Base-by-base conservation (phyloP, 2,113 vertebrate genomes). In the Engystomops pustulosus region DNA sequence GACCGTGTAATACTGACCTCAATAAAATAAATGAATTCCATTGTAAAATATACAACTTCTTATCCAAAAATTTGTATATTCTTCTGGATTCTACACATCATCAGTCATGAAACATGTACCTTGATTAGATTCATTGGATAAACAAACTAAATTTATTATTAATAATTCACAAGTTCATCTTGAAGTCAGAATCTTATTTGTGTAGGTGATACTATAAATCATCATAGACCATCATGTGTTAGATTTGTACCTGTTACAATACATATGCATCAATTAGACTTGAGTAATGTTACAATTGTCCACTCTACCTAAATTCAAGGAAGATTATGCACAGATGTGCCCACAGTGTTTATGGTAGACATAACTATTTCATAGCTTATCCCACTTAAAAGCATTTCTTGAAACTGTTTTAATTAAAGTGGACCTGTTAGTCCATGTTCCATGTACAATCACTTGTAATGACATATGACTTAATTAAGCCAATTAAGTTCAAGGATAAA, bases 21-120 rank as follows among this genome's bases (percentile, higher is more conserved):
- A 62, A 32, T 30, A 62, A 62, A 62, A 15, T 62, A 62, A 62
- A 62, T 62, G 11, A 32, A 62, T 62, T 15, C 58, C 58, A 62
- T 30, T 32, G 1, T 62, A 30, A 62, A 62, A 62, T 30, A 62
- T 62, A 62, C 27, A 62, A 62, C 23, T 60, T 58, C 55, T 27
- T 14, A 27, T 60, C 58, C 25, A 62, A 62, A 30, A 62, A 62
- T 15, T 62, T 62, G 58, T 62, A 62, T 62, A 62, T 62, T 62
- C 25, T 25, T 62, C 27, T 30, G 58, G 27, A 62, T 62, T 62
- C 14, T 32, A 17, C 27, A 62, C 12, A 62, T 62, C 25, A 62
- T 62, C 25, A 62, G 27, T 62, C 58, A 30, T 17, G 25, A 15
- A 30, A 62, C 27, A 62, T 5, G 25, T 62, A 12, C 30, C 58